Percentiles rank a stretch among this genome's conserved stretches.
Conservation (phyloP, 2,888 invertebrate species). For the Herminia tarsipennalis region DNA sequence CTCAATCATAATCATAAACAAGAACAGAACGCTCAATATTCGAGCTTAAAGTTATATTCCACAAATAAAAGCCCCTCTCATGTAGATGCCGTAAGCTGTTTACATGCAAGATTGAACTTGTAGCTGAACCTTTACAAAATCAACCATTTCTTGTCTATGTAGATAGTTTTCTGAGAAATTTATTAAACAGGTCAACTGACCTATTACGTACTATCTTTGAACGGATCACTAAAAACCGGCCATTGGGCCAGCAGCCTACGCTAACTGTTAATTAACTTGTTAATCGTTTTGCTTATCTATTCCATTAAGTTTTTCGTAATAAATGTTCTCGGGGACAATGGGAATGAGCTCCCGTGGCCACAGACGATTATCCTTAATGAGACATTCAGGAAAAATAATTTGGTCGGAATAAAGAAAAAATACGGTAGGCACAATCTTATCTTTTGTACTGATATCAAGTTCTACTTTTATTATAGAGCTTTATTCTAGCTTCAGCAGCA, state of each 20-base stretch:
- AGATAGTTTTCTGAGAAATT: too few relatives aligned
- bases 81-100: too few relatives aligned
- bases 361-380: constrained; percentile 46
- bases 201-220: too few relatives aligned
- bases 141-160: too few relatives aligned
- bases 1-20: too few relatives aligned
- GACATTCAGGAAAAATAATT: constrained; percentile 38
- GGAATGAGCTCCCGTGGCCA: constrained; percentile 11
- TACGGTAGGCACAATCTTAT: constrained; percentile 1
- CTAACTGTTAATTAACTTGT: constrained; percentile 12
- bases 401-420: constrained; percentile 14
- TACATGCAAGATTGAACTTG: too few relatives aligned
- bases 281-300: constrained; percentile 58
- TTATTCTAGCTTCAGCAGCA: constrained; percentile 2
- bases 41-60: too few relatives aligned
- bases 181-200: too few relatives aligned
- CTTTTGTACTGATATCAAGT: constrained; percentile 9
- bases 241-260: neutral
- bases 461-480: constrained; percentile 1
- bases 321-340: constrained; percentile 35
- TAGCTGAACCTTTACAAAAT: too few relatives aligned
- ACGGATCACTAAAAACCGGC: too few relatives aligned
- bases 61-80: too few relatives aligned
- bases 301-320: constrained; percentile 50
- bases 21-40: too few relatives aligned